Evolutionary conservation across 2,888 invertebrate genomes (phyloP).

Genomic region (Rotaria macrura): DNA sequence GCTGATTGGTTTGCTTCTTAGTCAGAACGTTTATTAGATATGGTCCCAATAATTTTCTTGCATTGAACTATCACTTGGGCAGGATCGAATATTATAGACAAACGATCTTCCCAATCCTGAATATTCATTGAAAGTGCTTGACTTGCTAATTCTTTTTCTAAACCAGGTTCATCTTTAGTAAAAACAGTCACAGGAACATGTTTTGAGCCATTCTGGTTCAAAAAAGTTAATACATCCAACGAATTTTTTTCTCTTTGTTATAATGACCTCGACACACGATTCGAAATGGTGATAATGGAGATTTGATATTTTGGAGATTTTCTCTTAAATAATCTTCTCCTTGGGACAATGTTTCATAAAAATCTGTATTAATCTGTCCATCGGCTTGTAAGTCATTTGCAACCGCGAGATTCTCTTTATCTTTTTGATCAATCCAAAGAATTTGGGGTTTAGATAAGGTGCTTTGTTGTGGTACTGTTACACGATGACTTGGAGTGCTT

Average conservation of each 20-base stretch:
- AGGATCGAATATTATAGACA: not conserved
- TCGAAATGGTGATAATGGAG: not conserved
- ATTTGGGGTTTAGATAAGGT: not conserved
- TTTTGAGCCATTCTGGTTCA: not conserved
- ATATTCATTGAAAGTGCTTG: not conserved
- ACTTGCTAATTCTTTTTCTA: not conserved
- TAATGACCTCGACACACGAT: not conserved
- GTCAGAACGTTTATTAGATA: no score
- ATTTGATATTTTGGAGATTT: not conserved
- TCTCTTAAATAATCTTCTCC: not conserved
- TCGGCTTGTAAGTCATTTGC: not conserved
- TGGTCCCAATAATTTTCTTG: not conserved
- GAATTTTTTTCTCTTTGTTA: not conserved
- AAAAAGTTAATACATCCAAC: not conserved
- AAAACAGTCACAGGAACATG: not conserved
- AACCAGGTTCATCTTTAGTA: not conserved
- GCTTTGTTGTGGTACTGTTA: not conserved
- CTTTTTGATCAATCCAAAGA: not conserved
- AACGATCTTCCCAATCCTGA: not conserved
- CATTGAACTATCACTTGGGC: not conserved
- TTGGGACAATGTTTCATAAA: not conserved
- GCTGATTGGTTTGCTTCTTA: no score
- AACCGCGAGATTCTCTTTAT: not conserved
- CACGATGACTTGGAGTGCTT: not conserved
- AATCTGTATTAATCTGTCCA: not conserved